These are phyloP conservation scores for Rhynchopsitta pachyrhyncha DNA, from an alignment of 2,113 vertebrate genomes.

Conservation along the genomic window DNA sequence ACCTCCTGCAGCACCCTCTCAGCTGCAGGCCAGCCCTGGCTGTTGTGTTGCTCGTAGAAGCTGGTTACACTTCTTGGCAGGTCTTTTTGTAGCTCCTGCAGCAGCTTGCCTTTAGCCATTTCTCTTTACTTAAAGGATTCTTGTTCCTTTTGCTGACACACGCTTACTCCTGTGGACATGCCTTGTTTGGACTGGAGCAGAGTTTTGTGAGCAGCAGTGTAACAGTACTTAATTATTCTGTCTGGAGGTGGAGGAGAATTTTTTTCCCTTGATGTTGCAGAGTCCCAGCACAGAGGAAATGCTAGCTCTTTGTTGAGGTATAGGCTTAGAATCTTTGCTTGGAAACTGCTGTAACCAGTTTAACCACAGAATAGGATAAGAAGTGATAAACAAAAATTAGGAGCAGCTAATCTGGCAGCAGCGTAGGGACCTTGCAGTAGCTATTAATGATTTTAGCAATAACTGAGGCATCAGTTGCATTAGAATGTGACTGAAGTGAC, in stretches of 20 bases:
- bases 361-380: background rate
- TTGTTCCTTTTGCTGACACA: background rate
- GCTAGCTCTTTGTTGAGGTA: background rate
- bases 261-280: background rate
- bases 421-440: background rate
- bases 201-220: background rate
- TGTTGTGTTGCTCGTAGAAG: background rate
- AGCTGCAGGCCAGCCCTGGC: background rate
- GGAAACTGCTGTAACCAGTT: background rate
- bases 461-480: background rate
- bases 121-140: background rate
- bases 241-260: background rate
- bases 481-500: background rate
- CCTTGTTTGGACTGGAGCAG: background rate
- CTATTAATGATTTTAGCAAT: background rate
- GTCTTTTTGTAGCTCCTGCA: constrained; percentile 1
- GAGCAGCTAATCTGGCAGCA: background rate
- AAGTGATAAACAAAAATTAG: background rate
- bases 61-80: background rate
- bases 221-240: background rate
- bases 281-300: background rate
- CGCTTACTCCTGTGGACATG: background rate
- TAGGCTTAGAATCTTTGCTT: background rate
- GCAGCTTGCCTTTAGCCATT: background rate
- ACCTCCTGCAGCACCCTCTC: background rate